phyloP scores from a whole-genome alignment of 2,113 vertebrate genomes.

The Jacana jacana region DNA sequence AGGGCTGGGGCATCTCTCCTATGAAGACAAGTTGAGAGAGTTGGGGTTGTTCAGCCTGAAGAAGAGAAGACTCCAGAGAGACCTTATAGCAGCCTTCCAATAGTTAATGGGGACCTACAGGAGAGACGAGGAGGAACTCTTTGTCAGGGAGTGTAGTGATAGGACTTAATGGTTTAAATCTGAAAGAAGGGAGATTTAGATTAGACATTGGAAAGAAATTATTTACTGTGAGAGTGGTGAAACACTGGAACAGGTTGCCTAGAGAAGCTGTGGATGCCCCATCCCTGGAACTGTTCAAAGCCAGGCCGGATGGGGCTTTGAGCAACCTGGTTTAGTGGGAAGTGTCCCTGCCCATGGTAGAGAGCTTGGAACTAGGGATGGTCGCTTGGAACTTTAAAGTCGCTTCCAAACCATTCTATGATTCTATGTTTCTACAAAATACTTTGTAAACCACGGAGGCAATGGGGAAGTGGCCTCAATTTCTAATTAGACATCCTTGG shows the following conservation, averaged over 20 bases:
- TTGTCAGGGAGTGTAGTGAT: neutral
- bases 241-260: neutral
- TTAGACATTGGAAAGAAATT: neutral
- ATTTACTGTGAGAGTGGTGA: neutral
- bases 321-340: neutral
- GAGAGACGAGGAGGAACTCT: neutral
- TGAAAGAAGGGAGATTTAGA: neutral
- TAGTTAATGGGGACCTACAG: neutral
- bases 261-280: neutral
- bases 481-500: neutral
- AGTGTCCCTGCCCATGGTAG: neutral
- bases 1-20: neutral
- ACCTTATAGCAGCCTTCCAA: neutral
- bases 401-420: neutral
- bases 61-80: neutral
- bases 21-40: neutral
- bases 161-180: neutral
- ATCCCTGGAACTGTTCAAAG: neutral
- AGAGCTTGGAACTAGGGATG: neutral
- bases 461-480: neutral
- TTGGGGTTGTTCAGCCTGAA: neutral
- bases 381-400: neutral
- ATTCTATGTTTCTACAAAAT: neutral
- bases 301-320: neutral
- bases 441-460: neutral